Conservation (phyloP, 2,888 invertebrate genomes). For the Dioctria rufipes region DNA sequence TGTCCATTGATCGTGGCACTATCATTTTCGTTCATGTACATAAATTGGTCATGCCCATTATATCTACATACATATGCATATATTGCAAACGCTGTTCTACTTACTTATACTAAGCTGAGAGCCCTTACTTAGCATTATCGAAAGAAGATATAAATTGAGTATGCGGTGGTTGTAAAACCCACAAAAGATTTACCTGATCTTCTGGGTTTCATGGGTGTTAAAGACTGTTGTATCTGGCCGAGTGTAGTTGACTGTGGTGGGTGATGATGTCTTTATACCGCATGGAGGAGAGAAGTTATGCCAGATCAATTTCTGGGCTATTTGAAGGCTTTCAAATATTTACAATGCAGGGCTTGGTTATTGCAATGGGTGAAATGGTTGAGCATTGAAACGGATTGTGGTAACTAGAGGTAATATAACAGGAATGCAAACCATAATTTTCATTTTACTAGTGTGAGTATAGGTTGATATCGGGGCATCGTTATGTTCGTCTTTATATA, state of each 20-base stretch:
- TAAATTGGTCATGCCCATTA: constrained; percentile 5
- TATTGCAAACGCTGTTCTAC: background rate
- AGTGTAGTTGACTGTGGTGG: background rate
- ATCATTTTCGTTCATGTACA: background rate
- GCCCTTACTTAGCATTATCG: background rate
- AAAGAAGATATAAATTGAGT: constrained; percentile 1
- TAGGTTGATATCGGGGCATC: background rate
- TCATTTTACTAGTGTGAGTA: background rate
- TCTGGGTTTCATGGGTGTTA: background rate
- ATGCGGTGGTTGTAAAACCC: background rate
- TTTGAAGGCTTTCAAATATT: constrained; percentile 16
- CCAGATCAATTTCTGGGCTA: constrained; percentile 6
- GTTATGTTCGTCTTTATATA: background rate
- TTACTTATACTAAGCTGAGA: background rate
- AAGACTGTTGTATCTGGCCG: background rate
- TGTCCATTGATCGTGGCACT: background rate
- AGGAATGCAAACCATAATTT: constrained; percentile 9
- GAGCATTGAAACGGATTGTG: constrained; percentile 7
- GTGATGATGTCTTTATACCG: background rate
- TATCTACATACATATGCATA: no score
- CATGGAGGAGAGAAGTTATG: background rate
- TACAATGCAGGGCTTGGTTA: background rate
- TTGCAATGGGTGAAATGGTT: background rate
- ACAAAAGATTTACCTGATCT: background rate
- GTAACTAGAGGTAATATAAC: constrained; percentile 11